Base-by-base conservation (phyloP, 2,888 invertebrate species). In the Dexiosoma caninum region DNA sequence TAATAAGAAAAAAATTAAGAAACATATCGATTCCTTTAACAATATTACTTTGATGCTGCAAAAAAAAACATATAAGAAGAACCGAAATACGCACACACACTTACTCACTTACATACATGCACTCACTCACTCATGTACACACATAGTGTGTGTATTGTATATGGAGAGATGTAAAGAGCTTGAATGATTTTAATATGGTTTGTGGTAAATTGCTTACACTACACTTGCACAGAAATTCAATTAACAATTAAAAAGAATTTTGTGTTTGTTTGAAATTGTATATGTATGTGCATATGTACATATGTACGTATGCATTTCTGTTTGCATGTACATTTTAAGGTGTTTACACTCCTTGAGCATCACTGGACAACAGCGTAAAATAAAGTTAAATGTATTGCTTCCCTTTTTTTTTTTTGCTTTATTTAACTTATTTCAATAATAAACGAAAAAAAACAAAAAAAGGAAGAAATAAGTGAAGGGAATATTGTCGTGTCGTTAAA, bases 191-290 rank as follows among this genome's bases (percentile, higher is more conserved):
- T 78, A 78, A 78, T 78, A 78, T 59, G 70, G 70, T 78, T 78
- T 78, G 70, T 74, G 78, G 70, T 78, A 83, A 78, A 80, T 80
- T 82, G 78, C 82, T 83, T 82, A 78, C 80, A 74, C 82, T 80
- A 67, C 83, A 80, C 83, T 82, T 82, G 72, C 64, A 76, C 46
- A 67, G 62, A 81, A 82, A 83, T 83, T 83, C 83, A 83, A 83
- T 83, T 83, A 83, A 83, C 83, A 83, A 83, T 83, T 83, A 75
- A 81, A 83, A 60, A 76, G 57, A 80, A 57, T 66, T 19, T 62
- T 35, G 42, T 40, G 16, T 49, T 21, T 62, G 6, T 14, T 2
- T 19, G 16, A 6, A 1, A n/a, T 27, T 12, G 21, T 27, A 3
- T 49, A 6, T 66, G 62, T 69, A 16, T 59, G 10, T 7, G 9